A percentile compares a stretch with the other conserved stretches of the same genome.
phyloP scores from a whole-genome alignment of 2,888 invertebrate species.

The Lapara coniferarum region DNA sequence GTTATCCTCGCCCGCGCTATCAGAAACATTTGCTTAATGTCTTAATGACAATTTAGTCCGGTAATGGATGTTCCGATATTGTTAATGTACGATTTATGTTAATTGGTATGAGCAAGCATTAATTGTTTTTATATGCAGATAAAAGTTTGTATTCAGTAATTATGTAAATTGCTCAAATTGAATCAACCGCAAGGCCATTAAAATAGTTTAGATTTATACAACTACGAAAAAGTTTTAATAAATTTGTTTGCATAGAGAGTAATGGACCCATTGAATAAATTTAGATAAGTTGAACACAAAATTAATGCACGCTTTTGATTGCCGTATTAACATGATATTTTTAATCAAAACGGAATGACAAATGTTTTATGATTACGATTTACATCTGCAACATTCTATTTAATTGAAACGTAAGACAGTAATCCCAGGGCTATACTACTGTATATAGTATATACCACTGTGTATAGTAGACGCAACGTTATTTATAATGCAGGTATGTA shows the following conservation, averaged over 20 bases:
- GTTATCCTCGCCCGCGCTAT: constrained; percentile 28
- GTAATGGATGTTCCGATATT: background rate
- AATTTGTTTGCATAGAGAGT: constrained; percentile 28
- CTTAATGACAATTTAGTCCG: constrained; percentile 16
- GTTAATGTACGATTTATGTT: constrained; percentile 20
- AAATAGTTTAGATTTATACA: constrained; percentile 6
- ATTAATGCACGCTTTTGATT: constrained; percentile 15
- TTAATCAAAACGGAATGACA: background rate
- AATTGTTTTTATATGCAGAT: constrained; percentile 3
- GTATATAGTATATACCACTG: too few species aligned
- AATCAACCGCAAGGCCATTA: constrained; percentile 6
- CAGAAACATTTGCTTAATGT: constrained; percentile 11
- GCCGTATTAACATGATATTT: background rate
- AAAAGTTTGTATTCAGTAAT: constrained; percentile 11
- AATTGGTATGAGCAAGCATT: constrained; percentile 6
- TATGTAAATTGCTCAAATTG: constrained; percentile 13
- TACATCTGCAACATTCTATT: background rate
- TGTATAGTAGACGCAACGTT: background rate
- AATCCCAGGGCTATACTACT: background rate
- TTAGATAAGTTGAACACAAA: background rate
- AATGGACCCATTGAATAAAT: constrained; percentile 19
- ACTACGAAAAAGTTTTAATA: constrained; percentile 13
- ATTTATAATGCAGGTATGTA: constrained; percentile 37
- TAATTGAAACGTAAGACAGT: background rate
- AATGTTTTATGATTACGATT: background rate